phyloP scores from a whole-genome alignment of 2,797 vertebrate genomes.

The Chiroxiphia lanceolata region DNA sequence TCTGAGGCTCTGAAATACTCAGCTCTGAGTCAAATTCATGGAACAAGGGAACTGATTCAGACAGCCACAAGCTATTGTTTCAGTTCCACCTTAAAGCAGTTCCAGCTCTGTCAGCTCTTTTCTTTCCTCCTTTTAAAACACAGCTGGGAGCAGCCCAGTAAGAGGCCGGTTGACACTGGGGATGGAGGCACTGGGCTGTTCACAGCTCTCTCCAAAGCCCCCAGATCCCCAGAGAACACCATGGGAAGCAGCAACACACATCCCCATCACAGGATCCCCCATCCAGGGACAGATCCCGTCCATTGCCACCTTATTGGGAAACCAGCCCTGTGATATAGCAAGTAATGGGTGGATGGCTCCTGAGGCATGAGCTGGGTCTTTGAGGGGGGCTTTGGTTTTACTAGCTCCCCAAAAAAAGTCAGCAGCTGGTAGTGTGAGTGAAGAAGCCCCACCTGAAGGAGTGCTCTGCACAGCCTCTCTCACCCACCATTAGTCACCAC shows the following conservation, averaged over 20 bases:
- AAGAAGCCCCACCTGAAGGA: background rate
- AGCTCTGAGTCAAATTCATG: conserved; percentile 60
- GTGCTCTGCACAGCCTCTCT: background rate
- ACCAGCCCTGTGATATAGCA: background rate
- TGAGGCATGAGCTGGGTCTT: background rate
- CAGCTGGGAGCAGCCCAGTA: background rate
- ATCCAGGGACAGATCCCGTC: background rate
- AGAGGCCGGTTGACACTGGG: background rate
- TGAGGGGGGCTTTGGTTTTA: background rate
- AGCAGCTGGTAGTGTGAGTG: background rate
- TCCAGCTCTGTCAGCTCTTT: conserved; percentile 45
- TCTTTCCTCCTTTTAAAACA: conserved; percentile 22
- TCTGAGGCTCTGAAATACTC: conserved; percentile 35
- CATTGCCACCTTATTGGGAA: background rate
- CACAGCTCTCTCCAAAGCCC: background rate
- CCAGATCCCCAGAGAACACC: background rate
- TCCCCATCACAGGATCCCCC: too few species aligned
- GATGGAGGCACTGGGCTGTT: background rate
- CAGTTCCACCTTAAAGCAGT: conserved; percentile 61
- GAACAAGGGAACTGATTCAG: conserved; percentile 65
- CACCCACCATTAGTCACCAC: background rate
- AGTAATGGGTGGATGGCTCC: background rate
- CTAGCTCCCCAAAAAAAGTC: background rate
- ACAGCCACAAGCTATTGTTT: conserved; percentile 56
- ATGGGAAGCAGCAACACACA: background rate